Base-by-base conservation (phyloP, 2,113 vertebrate genomes). In the Amblyopsis rosae region DNA sequence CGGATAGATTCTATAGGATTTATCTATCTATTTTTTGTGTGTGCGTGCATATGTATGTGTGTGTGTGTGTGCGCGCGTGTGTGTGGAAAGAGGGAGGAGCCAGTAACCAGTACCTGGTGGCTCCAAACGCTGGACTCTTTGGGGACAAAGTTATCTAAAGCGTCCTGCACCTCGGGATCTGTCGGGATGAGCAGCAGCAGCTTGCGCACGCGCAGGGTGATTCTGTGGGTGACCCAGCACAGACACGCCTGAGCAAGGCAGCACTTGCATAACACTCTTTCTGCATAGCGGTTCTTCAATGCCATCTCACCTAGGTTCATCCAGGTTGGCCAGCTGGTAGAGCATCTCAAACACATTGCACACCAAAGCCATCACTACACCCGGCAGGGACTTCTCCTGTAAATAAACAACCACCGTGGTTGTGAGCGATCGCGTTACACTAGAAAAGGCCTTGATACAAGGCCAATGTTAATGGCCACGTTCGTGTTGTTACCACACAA, bases 311-410 rank as follows among this genome's bases (percentile, higher is more conserved):
- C 97, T 96, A 71, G 95, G 93, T 82, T 99, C 97, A 68, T 99
- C 98, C 1, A 99, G 90, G 76, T 99, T 99, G 80, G 97, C 98
- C 70, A 99, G 94, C 75, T 99, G 97, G 85, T 99, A 99, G 58
- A 99, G 95, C 97, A 99, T 99, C 87, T 99, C 97, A 83, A 99
- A 99, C 17, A 99, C 97, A 45, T 98, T 98, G 75, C 96, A 98
- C 60, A 98, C 97, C 0, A 99, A 90, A 12, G 98, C 98, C 98
- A 99, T 99, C 79, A 99, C 98, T 35, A 99, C 96, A 32, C 98
- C 98, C 17, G 98, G 98, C 32, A 99, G 93, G 12, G 96, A 98
- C 71, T 99, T 99, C 87, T 99, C 98, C 98, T 99, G 79, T 62
- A 71, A 67, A 88, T 16, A 71, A 10, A 82, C 9, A 63, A 70